Evolutionary conservation across 2,113 vertebrate genomes (phyloP).

Genomic region (Leptocoma aspasia): DNA sequence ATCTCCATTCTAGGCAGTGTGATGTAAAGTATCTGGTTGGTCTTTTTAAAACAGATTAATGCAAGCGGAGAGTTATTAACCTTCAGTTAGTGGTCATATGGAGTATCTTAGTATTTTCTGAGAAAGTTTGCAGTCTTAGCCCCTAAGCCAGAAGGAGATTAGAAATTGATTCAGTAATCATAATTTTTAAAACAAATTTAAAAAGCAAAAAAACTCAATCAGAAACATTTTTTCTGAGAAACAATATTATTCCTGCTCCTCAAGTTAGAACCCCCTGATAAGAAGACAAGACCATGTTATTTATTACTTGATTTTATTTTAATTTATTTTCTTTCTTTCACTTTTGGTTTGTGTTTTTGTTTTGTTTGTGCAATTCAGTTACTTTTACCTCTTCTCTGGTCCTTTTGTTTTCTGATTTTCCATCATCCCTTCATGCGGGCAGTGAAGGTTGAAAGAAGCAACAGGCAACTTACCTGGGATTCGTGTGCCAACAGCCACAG

Average conservation of each 20-base stretch:
- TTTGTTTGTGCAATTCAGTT: conserved; percentile 72
- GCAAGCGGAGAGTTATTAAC: conserved; percentile 42
- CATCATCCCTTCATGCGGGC: conserved; percentile 76
- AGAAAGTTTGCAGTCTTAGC: conserved; percentile 37
- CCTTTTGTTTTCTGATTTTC: conserved; percentile 73
- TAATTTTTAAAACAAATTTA: not conserved
- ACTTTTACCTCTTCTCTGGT: conserved; percentile 72
- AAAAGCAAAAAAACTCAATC: not conserved
- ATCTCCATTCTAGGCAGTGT: not conserved
- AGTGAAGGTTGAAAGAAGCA: conserved; percentile 96
- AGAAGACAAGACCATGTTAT: not conserved
- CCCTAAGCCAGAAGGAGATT: conserved; percentile 18
- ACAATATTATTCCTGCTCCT: not conserved
- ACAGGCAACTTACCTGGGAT: conserved; percentile 84
- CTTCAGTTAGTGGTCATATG: conserved; percentile 34
- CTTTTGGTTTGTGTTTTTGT: not conserved
- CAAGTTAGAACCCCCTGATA: conserved; percentile 2
- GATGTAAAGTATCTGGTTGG: conserved; percentile 9
- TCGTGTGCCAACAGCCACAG: conserved; percentile 82
- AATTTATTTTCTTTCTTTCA: conserved; percentile 41
- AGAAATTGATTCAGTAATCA: conserved; percentile 53
- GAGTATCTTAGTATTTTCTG: conserved; percentile 21
- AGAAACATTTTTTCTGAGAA: conserved; percentile 17
- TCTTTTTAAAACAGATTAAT: conserved; percentile 28
- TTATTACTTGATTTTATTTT: not conserved